Evolutionary conservation across 2,797 vertebrate genomes (phyloP), one percentile per base, ranked within the genome.

Genomic region (Poeciliopsis presidionis): DNA sequence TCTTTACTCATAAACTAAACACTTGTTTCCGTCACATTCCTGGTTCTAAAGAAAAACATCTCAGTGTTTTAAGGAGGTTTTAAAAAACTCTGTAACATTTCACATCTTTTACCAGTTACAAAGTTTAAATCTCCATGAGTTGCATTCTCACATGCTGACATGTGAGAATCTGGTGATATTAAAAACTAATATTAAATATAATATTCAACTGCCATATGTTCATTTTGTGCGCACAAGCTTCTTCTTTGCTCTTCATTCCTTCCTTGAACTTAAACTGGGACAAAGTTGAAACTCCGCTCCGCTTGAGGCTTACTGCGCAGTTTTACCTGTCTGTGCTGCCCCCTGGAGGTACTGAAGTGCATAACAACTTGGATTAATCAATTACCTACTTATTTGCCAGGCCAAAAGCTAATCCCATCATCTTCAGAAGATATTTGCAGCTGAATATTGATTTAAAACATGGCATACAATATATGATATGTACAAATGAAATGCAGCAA

Each of bases 271-370:
- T 30, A 18, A 72, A 47, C 45, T 46, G 28, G 43, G 45, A 49
- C 70, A 49, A 28, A 30, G 70, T 46, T 72, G 43, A 71, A 71
- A 1, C n/a, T 46, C 30, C 7, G 61, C 18, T 30, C n/a, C n/a
- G n/a, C n/a, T n/a, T n/a, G n/a, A 14, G 65, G 39, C 5, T 45
- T 43, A 3, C 16, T 7, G 22, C 2, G 25, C 12, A 39, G 49
- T 43, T n/a, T 80, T 8, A 61, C 3, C 9, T 18, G 16, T 12
- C 6, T 67, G 5, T 61, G 70, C 81, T 82, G 77, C 85, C 85
- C 33, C 59, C 88, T 85, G 22, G 16, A 45, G 90, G 85, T n/a
- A 4, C 0, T 0, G 1, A 0, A 7, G 33, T 63, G 55, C 7
- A 77, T 12, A 39, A 45, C 79, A 79, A 0, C 25, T 0, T 28